Evolutionary conservation across 2,888 invertebrate genomes (phyloP).

Genomic region (Lottia scabra): DNA sequence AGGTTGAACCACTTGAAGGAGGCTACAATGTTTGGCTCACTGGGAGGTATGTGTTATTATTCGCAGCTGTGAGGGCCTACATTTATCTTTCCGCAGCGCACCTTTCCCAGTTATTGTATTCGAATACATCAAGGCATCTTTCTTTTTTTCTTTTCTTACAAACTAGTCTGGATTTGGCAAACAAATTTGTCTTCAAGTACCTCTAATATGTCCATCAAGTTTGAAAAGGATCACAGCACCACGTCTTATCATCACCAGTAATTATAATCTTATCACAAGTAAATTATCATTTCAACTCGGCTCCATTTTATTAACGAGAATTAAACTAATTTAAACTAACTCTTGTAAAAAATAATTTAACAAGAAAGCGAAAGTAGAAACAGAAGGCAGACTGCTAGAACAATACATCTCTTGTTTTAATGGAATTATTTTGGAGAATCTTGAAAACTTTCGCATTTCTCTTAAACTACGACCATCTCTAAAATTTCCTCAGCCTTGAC

Average conservation of each 20-base stretch:
- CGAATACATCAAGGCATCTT: not conserved
- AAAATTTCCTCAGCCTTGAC: too few relatives aligned
- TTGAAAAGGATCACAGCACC: not conserved
- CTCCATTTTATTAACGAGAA: not conserved
- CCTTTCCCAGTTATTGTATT: not conserved
- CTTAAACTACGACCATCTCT: too few relatives aligned
- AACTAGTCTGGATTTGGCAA: not conserved
- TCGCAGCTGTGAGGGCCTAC: conserved; percentile 3
- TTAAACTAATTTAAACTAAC: not conserved
- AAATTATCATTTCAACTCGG: too few relatives aligned
- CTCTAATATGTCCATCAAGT: conserved; percentile 1
- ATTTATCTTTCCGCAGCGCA: conserved; percentile 1
- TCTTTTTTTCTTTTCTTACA: not conserved
- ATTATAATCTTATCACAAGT: too few relatives aligned
- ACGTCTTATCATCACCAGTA: too few relatives aligned
- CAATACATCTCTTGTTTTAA: too few relatives aligned
- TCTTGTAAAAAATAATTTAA: not conserved
- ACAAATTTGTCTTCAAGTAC: conserved; percentile 4
- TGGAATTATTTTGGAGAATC: too few relatives aligned
- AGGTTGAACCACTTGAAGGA: not conserved
- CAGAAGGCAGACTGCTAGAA: too few relatives aligned
- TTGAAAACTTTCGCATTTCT: too few relatives aligned
- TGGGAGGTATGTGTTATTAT: conserved; percentile 4
- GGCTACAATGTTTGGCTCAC: not conserved
- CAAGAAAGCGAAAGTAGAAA: too few relatives aligned